These are phyloP conservation scores for Malacoraja senta DNA, from an alignment of 2,797 vertebrate genomes.

Conservation along the genomic window DNA sequence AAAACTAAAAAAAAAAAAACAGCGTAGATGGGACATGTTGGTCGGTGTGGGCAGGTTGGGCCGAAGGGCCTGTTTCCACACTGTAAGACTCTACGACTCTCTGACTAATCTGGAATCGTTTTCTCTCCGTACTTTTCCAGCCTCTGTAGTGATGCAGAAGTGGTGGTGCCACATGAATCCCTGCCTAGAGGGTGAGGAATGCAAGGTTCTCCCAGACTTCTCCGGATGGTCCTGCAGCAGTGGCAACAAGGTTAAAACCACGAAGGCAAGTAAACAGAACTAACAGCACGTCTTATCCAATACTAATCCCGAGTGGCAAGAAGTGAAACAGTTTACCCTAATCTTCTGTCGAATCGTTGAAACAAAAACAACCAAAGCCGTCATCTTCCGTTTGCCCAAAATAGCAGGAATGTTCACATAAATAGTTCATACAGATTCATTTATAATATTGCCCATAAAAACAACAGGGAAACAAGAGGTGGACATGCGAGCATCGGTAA, in stretches of 20 bases:
- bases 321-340: background rate
- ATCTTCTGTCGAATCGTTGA: background rate
- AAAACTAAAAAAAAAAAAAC: too few relatives aligned
- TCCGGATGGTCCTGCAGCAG: conserved; percentile 72
- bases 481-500: background rate
- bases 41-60: too few relatives aligned
- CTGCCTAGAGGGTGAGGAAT: conserved; percentile 67
- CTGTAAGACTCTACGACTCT: too few relatives aligned
- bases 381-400: background rate
- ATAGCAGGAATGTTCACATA: conserved; percentile 6
- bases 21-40: too few relatives aligned
- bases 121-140: conserved; percentile 50
- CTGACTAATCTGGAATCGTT: background rate
- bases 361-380: background rate
- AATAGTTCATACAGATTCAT: background rate
- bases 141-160: conserved; percentile 64
- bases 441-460: conserved; percentile 15
- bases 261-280: conserved; percentile 61
- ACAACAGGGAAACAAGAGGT: background rate
- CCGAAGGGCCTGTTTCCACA: too few relatives aligned
- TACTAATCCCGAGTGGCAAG: background rate
- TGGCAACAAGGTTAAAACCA: conserved; percentile 73
- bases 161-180: conserved; percentile 73
- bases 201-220: conserved; percentile 65
- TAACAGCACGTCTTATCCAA: background rate